Evolutionary conservation across 2,888 invertebrate genomes (phyloP), one percentile per base, ranked within the genome.

Genomic region (Torymus aiolomorphi): DNA sequence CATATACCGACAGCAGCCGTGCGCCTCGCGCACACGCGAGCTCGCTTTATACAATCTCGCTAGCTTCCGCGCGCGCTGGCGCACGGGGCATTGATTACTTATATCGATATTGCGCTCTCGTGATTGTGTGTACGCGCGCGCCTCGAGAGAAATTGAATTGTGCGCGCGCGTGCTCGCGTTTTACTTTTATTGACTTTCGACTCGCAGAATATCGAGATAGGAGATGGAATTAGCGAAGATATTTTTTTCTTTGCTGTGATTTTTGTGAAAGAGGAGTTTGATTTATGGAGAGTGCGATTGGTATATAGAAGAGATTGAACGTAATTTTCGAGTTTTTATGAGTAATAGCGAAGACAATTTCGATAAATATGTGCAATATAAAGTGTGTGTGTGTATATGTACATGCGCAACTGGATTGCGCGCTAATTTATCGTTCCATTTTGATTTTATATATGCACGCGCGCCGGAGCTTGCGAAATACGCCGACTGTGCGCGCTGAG

Each of bases 131-230:
- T 20, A 20, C 20, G 71, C 63, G 76, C 77, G 31, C 31, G 31
- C 31, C 31, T 31, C 31, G 2, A 72, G 76, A 70, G 67, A 82
- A 65, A 73, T 73, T 73, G 73, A 73, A 73, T 73, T 65, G 31
- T 62, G 51, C 51, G 20, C 59, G 8, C 4, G 24, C 18, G 51
- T 5, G 70, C 54, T 49, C 59, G 49, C 14, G 20, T 72, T 51
- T 56, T 56, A 16, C 13, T 70, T 70, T 72, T 72, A 72, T 62
- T 72, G 72, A 54, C 13, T 63, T 63, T 72, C 54, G 14, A 52
- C 56, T 61, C 49, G 31, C 24, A 5, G 62, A 52, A 72, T 62
- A 62, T 72, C 52, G 12, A 52, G 72, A 62, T 62, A 3, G 20
- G 52, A 18, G 42, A 56, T 24, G 49, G 51, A 52, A 31, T 61